A percentile compares a stretch with the other conserved stretches of the same genome.
Evolutionary conservation across 2,888 invertebrate species (phyloP).

Genomic region (Ectropis crepuscularia): DNA sequence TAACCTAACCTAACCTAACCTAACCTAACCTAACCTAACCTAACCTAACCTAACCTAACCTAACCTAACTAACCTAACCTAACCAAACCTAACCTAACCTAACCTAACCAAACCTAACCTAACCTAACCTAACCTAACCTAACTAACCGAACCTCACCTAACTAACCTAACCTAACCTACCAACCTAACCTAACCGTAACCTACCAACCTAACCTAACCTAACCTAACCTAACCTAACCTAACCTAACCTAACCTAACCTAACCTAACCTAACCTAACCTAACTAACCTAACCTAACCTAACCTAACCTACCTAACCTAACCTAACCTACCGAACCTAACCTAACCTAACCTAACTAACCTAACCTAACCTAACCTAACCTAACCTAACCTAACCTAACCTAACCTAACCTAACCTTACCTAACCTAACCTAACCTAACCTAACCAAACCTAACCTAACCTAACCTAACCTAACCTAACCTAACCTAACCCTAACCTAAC

Average conservation of each 20-base stretch:
- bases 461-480: not conserved
- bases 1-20: conserved; percentile 47
- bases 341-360: conserved; percentile 23
- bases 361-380: conserved; percentile 23
- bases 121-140: no score
- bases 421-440: not conserved
- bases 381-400: conserved; percentile 23
- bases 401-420: conserved; percentile 7
- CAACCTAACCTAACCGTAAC: conserved; percentile 29
- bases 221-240: conserved; percentile 22
- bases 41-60: conserved; percentile 47
- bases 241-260: conserved; percentile 22
- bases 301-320: conserved; percentile 22
- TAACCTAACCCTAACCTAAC: not conserved
- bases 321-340: conserved; percentile 22
- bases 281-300: conserved; percentile 12
- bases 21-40: conserved; percentile 45
- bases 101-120: conserved; percentile 31
- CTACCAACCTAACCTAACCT: conserved; percentile 29
- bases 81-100: conserved; percentile 30
- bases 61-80: conserved; percentile 39
- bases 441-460: conserved; percentile 1
- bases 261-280: conserved; percentile 9
- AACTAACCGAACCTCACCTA: conserved; percentile 36
- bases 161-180: conserved; percentile 34